Evolutionary conservation across 2,113 vertebrate genomes (phyloP).

Genomic region (Neogale vison): DNA sequence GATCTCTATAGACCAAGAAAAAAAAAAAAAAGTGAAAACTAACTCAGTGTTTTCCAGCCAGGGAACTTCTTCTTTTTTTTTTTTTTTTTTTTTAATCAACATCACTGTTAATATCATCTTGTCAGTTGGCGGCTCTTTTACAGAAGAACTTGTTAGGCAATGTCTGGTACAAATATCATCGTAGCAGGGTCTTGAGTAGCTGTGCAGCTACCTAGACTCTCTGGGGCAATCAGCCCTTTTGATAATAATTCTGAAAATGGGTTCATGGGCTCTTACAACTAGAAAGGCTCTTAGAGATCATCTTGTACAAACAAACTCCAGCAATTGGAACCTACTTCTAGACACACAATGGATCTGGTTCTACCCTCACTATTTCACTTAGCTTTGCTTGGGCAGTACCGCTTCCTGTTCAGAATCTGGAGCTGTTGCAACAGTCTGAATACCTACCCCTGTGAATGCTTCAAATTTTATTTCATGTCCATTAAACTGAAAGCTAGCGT

Average conservation of each 20-base stretch:
- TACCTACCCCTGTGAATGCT: no score
- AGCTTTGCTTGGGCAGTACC: background rate
- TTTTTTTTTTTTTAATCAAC: background rate
- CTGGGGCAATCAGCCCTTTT: background rate
- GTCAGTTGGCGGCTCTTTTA: background rate
- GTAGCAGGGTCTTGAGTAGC: background rate
- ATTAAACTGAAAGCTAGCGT: background rate
- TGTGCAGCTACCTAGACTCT: background rate
- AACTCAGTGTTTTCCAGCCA: background rate
- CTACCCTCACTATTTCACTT: background rate
- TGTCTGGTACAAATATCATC: background rate
- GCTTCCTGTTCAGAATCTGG: background rate
- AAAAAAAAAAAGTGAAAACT: background rate
- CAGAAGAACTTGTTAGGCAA: background rate
- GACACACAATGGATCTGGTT: background rate
- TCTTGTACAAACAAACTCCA: background rate
- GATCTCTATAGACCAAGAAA: background rate
- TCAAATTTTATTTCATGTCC: background rate
- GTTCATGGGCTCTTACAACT: background rate
- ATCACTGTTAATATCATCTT: background rate
- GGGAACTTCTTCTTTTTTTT: background rate
- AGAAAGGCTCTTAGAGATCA: background rate
- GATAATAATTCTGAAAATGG: constrained; percentile 14
- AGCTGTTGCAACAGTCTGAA: background rate
- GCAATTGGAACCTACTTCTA: background rate